Evolutionary conservation across 2,797 vertebrate species (phyloP).

Genomic region (Spinibarbus caldwelli): DNA sequence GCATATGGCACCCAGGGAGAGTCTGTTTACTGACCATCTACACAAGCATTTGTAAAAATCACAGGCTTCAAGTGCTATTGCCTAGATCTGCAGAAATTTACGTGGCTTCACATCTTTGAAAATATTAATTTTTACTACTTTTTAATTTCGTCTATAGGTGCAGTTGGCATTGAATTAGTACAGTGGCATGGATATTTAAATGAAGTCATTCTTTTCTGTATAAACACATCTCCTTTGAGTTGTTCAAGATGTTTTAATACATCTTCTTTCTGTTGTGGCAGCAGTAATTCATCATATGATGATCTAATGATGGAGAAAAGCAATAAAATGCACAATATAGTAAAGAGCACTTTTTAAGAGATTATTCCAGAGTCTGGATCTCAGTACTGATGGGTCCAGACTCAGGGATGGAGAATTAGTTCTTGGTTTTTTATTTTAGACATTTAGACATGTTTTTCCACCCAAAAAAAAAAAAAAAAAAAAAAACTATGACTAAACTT

Average conservation of each 20-base stretch:
- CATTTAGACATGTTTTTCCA: neutral
- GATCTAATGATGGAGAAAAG: neutral
- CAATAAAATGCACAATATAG: neutral
- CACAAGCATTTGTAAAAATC: neutral
- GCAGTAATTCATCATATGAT: slow-evolving; percentile 11
- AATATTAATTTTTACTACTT: neutral
- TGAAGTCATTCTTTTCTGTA: neutral
- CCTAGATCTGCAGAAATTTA: neutral
- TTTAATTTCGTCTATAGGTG: neutral
- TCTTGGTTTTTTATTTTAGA: neutral
- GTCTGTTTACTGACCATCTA: neutral
- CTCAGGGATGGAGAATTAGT: neutral
- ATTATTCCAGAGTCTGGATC: neutral
- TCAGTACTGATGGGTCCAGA: neutral
- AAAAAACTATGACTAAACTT: too few relatives aligned
- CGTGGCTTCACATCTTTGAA: neutral
- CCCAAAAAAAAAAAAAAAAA: too few relatives aligned
- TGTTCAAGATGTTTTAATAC: neutral
- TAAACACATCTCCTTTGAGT: neutral
- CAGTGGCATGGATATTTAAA: too few relatives aligned
- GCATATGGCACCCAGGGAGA: neutral
- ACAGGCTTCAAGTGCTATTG: neutral
- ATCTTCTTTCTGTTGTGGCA: neutral
- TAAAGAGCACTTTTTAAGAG: neutral
- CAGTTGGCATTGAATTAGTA: too few relatives aligned